Evolutionary conservation across 1,140 invertebrate species (phyloP).

Genomic region (Trachymyrmex cornetzi): DNA sequence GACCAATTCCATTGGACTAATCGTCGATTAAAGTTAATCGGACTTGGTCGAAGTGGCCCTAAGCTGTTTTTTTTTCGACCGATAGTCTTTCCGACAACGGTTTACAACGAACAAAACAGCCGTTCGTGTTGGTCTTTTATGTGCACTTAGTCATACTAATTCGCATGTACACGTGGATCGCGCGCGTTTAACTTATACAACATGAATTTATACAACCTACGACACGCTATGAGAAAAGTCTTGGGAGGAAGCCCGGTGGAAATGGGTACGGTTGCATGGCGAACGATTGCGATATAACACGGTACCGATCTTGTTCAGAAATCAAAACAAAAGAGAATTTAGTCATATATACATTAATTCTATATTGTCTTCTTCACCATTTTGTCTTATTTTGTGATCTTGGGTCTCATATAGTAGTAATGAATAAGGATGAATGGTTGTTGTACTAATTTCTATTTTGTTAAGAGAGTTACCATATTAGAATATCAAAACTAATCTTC

Average conservation of each 20-base stretch:
- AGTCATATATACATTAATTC: neutral
- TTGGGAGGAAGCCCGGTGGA: constrained; percentile 63
- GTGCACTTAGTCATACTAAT: constrained; percentile 68
- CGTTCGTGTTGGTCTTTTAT: constrained; percentile 78
- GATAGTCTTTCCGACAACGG: constrained; percentile 83
- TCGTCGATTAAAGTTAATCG: too few relatives aligned
- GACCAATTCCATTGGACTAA: too few relatives aligned
- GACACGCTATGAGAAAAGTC: constrained; percentile 77
- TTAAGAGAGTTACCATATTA: neutral
- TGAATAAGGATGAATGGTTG: neutral
- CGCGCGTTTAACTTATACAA: constrained; percentile 64
- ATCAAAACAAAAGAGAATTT: constrained; percentile 69
- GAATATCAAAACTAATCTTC: neutral
- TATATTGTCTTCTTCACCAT: neutral
- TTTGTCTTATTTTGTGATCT: neutral
- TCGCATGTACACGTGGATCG: constrained; percentile 53
- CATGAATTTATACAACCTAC: constrained; percentile 51
- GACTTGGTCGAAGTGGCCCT: neutral
- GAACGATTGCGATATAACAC: constrained; percentile 53
- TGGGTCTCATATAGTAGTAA: neutral
- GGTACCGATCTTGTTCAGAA: constrained; percentile 73
- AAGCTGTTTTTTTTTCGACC: constrained; percentile 81
- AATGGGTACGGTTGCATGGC: constrained; percentile 73
- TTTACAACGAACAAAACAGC: constrained; percentile 70
- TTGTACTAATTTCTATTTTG: neutral